A percentile compares a stretch with the other conserved stretches of the same genome.
These are phyloP conservation scores for Macropus fuliginosus DNA, from an alignment of 2,797 vertebrate species.

Conservation along the genomic window DNA sequence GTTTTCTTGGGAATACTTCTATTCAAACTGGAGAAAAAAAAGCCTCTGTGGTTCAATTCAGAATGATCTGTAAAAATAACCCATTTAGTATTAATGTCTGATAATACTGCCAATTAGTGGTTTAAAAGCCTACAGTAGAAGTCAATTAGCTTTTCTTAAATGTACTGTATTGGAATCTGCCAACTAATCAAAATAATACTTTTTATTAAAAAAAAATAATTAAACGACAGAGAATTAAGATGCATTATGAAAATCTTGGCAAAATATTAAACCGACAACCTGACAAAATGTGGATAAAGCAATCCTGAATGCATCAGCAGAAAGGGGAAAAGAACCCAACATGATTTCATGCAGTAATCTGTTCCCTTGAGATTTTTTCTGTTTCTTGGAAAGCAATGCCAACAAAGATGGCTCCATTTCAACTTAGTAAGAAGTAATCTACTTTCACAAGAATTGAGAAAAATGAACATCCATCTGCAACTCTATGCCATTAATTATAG, in stretches of 20 bases:
- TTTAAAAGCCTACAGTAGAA: conserved; percentile 77
- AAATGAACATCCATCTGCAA: background rate
- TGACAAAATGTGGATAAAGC: conserved; percentile 54
- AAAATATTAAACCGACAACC: conserved; percentile 61
- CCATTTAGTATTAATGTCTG: conserved; percentile 66
- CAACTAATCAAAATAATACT: conserved; percentile 74
- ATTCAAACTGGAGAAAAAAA: background rate
- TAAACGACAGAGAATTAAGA: conserved; percentile 73
- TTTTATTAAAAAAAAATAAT: conserved; percentile 66
- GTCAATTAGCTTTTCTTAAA: conserved; percentile 77
- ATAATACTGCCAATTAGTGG: conserved; percentile 66
- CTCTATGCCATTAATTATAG: background rate
- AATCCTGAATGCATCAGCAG: conserved; percentile 23
- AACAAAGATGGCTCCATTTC: conserved; percentile 48
- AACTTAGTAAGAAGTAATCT: conserved; percentile 16
- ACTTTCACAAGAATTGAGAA: background rate
- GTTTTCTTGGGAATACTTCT: conserved; percentile 48
- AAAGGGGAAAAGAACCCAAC: conserved; percentile 28
- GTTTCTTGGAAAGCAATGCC: background rate
- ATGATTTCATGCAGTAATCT: background rate
- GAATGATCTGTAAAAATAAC: conserved; percentile 67
- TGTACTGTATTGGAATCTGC: conserved; percentile 64
- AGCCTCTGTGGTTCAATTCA: conserved; percentile 21
- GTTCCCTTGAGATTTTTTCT: conserved; percentile 13
- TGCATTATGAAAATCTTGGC: conserved; percentile 49